These are phyloP conservation scores for Trissonchulus sp. DNA, from an alignment of 2,888 invertebrate species.

Conservation along the genomic window DNA sequence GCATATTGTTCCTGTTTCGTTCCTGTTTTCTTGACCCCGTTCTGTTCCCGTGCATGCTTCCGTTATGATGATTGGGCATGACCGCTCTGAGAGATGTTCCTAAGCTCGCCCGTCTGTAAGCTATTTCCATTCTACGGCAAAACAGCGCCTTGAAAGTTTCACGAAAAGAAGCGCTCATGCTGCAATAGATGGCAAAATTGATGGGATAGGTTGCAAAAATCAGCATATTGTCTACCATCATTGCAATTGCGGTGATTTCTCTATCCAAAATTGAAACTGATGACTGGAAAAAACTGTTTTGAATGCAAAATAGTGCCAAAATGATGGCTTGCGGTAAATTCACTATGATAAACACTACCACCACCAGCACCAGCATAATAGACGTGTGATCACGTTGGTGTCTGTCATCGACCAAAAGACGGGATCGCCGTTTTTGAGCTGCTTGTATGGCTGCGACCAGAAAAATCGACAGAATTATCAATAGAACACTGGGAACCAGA, in stretches of 20 bases:
- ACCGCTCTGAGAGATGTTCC: not conserved
- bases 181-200: slow-evolving; percentile 91
- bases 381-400: slow-evolving; percentile 43
- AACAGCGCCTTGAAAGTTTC: slow-evolving; percentile 81
- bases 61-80: not conserved
- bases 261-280: not conserved
- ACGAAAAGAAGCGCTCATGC: slow-evolving; percentile 87
- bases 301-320: slow-evolving; percentile 42
- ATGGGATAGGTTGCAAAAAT: slow-evolving; percentile 79
- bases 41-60: no score
- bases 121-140: slow-evolving; percentile 34
- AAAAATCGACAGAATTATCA: slow-evolving; percentile 79
- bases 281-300: not conserved
- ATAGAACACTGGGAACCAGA: slow-evolving; percentile 75
- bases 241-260: slow-evolving; percentile 8
- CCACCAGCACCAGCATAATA: slow-evolving; percentile 56
- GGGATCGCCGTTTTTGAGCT: slow-evolving; percentile 71
- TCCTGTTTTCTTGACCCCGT: not conserved
- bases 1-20: not conserved
- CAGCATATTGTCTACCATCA: slow-evolving; percentile 64
- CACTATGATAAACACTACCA: slow-evolving; percentile 57
- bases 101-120: not conserved
- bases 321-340: slow-evolving; percentile 55
- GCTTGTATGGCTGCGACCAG: slow-evolving; percentile 76
- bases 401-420: slow-evolving; percentile 57